Evolutionary conservation across 2,113 vertebrate species (phyloP), one percentile per base, ranked within the genome.

Genomic region (Entelurus aequoreus): DNA sequence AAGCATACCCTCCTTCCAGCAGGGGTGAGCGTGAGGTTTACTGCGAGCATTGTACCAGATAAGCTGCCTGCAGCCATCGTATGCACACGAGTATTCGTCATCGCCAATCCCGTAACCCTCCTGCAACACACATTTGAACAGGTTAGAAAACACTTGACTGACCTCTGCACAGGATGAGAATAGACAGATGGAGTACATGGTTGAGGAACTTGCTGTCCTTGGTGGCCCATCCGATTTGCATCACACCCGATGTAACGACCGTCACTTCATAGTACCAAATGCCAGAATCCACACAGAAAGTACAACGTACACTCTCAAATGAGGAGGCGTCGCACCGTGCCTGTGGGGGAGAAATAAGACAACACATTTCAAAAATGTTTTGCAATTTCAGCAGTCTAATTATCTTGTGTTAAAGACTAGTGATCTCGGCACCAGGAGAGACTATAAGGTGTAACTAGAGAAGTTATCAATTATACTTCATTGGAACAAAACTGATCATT

Each of bases 141-240:
- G 5, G 10, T 44, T 42, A 42, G 38, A 19, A n/a, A 10, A 66
- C 35, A 44, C 10, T 52, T 14, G 53, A 63, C 4, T 28, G 37
- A 50, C 36, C 2, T 1, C 11, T 38, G 21, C 4, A 37, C 4
- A n/a, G 2, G 21, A 28, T 6, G 14, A n/a, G 4, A 6, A 21
- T 40, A 55, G 3, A 21, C 1, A 57, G 12, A 63, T 12, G 2
- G 10, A 90, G 87, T 86, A 98, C 96, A 38, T 99, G 96, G 81
- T 99, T 99, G 70, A 99, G 93, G 83, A 99, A 99, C 69, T 99
- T 99, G 92, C 97, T 99, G 90, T 99, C 95, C 86, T 96, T 95
- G 71, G 97, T 99, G 66, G 97, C 97, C 97, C 97, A 99, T 87
- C 97, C 97, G 13, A 99, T 99, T 71, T 99, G 96, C 96, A 99